Conservation (phyloP, 2,888 invertebrate genomes). For the Ormyrus rosae region DNA sequence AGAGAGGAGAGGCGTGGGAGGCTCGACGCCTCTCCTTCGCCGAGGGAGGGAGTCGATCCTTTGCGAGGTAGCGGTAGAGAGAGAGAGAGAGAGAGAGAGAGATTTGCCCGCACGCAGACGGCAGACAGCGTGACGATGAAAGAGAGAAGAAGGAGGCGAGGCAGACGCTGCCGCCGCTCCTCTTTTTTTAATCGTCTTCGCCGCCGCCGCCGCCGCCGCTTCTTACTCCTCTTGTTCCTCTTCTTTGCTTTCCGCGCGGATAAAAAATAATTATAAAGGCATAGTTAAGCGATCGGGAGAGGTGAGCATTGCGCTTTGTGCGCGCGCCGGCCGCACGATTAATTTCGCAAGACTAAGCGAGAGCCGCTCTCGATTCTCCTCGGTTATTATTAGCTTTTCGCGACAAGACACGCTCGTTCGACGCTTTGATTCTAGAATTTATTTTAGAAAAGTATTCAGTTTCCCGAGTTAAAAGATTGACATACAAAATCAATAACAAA, state of each 20-base stretch:
- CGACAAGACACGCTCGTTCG: no score
- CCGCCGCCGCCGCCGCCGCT: no score
- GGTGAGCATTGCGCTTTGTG: neutral
- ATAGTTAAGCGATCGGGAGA: neutral
- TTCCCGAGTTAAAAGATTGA: no score
- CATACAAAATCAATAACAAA: no score
- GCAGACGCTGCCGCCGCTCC: neutral
- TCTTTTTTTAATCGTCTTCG: neutral
- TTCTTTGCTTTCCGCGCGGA: constrained; percentile 5
- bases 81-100: neutral
- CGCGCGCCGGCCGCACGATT: no score
- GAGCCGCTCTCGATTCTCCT: no score
- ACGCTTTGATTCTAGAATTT: no score
- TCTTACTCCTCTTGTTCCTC: neutral
- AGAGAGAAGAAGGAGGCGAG: constrained; percentile 7
- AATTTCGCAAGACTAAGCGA: no score
- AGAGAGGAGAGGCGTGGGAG: constrained; percentile 43
- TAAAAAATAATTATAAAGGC: constrained; percentile 22
- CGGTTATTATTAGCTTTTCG: no score
- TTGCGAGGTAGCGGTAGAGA: constrained; percentile 24
- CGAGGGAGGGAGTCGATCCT: constrained; percentile 14
- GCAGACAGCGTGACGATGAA: constrained; percentile 68
- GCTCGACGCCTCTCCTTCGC: constrained; percentile 24
- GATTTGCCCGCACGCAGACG: constrained; percentile 59
- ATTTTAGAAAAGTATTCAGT: no score